Evolutionary conservation across 2,113 vertebrate species (phyloP).

Genomic region (Hypocryptadius cinnamomeus): DNA sequence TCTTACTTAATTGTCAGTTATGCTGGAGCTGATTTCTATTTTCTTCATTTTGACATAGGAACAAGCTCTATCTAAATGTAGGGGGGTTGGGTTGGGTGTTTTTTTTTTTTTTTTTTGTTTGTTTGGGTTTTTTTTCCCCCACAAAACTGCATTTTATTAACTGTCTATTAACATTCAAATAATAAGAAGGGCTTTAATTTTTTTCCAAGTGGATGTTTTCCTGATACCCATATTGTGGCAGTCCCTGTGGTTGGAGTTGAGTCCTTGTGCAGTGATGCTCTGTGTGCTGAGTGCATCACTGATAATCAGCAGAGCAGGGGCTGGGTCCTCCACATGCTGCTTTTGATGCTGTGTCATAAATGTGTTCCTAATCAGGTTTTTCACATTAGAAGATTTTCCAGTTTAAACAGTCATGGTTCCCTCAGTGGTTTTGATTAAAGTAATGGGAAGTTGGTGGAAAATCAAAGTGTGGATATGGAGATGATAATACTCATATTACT

Average conservation of each 20-base stretch:
- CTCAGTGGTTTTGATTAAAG: not conserved
- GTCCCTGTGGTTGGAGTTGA: not conserved
- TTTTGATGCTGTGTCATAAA: not conserved
- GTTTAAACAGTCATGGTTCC: not conserved
- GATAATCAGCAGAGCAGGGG: not conserved
- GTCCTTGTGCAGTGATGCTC: not conserved
- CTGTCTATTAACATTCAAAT: not conserved
- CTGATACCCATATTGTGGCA: not conserved
- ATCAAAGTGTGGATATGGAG: not conserved
- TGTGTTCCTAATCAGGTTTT: not conserved
- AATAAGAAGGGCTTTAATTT: not conserved
- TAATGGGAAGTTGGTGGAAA: not conserved
- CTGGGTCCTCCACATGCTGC: not conserved
- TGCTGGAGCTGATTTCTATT: conserved; percentile 62
- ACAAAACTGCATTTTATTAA: not conserved
- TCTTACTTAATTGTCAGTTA: conserved; percentile 68
- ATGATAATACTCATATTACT: not conserved
- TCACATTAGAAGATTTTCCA: not conserved
- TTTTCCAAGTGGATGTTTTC: not conserved
- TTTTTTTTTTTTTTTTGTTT: not conserved
- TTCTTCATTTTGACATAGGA: not conserved
- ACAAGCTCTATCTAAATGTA: not conserved
- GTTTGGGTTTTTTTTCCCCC: not conserved
- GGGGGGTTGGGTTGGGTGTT: not conserved
- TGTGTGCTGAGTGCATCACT: not conserved